A percentile compares a stretch with the other conserved stretches of the same genome.
These are phyloP conservation scores for Xestobium rufovillosum DNA, from an alignment of 2,888 invertebrate species.

Conservation along the genomic window DNA sequence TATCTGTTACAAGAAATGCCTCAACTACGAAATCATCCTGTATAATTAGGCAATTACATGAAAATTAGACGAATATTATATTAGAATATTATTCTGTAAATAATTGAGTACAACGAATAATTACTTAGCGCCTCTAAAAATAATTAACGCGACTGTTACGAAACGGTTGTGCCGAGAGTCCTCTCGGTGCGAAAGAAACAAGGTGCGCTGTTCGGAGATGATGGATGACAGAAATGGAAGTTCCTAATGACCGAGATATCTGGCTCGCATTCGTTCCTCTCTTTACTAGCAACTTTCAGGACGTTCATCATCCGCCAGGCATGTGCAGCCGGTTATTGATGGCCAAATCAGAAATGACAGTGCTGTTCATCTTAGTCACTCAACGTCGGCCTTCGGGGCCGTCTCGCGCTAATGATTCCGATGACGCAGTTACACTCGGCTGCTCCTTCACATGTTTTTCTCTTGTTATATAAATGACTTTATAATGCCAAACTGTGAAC, in stretches of 20 bases:
- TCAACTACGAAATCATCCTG: too few relatives aligned
- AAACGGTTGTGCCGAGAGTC: too few relatives aligned
- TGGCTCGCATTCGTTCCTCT: constrained; percentile 34
- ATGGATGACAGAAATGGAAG: constrained; percentile 39
- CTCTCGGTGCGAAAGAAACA: constrained; percentile 24
- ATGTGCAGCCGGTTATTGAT: constrained; percentile 39
- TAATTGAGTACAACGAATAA: too few relatives aligned
- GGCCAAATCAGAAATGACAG: constrained; percentile 42
- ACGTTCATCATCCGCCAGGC: constrained; percentile 38
- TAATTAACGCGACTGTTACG: too few relatives aligned
- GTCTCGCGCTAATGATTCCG: constrained; percentile 35
- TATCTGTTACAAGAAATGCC: too few relatives aligned
- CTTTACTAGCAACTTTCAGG: constrained; percentile 34
- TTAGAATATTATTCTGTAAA: too few relatives aligned
- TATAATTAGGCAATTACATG: too few relatives aligned
- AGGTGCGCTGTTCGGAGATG: constrained; percentile 29
- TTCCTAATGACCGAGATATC: constrained; percentile 40
- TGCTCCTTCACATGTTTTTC: constrained; percentile 2
- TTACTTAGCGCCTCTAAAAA: too few relatives aligned
- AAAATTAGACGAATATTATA: too few relatives aligned
- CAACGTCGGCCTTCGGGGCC: constrained; percentile 32
- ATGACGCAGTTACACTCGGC: constrained; percentile 25
- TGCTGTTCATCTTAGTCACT: constrained; percentile 42
- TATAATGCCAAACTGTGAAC: too few relatives aligned
- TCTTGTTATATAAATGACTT: constrained; percentile 1